Conservation (phyloP, 2,797 vertebrate genomes). For the Liasis olivaceus region DNA sequence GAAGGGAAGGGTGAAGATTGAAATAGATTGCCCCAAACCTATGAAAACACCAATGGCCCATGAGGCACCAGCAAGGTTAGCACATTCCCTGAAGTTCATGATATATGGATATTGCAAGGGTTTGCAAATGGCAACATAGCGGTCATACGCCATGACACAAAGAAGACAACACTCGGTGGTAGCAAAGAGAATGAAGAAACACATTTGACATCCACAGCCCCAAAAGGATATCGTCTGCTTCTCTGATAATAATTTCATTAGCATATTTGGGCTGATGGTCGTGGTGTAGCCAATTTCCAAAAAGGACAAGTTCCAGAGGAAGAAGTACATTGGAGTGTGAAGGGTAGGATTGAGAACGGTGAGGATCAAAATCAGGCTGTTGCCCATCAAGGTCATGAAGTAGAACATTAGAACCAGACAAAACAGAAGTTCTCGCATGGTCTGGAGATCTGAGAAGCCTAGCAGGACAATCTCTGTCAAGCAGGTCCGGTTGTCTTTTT, state of each 20-base stretch:
- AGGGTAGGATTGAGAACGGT: constrained; percentile 23
- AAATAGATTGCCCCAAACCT: too few species aligned
- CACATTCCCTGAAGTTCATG: too few species aligned
- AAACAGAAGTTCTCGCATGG: neutral
- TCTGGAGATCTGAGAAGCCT: constrained; percentile 35
- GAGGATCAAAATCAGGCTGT: constrained; percentile 55
- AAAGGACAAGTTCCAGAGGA: constrained; percentile 52
- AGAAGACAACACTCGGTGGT: too few species aligned
- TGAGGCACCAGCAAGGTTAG: too few species aligned
- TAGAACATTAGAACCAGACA: constrained; percentile 37
- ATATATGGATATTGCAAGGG: too few species aligned
- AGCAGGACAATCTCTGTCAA: constrained; percentile 51
- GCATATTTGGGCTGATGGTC: constrained; percentile 38
- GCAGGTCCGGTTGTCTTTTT: constrained; percentile 32
- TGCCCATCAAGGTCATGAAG: constrained; percentile 46
- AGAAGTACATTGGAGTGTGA: constrained; percentile 60
- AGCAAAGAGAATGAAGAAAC: too few species aligned
- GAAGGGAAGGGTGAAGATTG: too few species aligned
- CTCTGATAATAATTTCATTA: constrained; percentile 19
- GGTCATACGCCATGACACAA: too few species aligned
- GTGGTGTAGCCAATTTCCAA: constrained; percentile 61
- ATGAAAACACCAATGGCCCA: too few species aligned
- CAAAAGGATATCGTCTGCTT: too few species aligned
- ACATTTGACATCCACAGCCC: too few species aligned
- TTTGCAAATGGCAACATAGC: too few species aligned